Percentiles rank a stretch among this genome's conserved stretches.
These are phyloP conservation scores for Drosophila subpulchrella DNA, from an alignment of 1,140 invertebrate species.

Conservation along the genomic window DNA sequence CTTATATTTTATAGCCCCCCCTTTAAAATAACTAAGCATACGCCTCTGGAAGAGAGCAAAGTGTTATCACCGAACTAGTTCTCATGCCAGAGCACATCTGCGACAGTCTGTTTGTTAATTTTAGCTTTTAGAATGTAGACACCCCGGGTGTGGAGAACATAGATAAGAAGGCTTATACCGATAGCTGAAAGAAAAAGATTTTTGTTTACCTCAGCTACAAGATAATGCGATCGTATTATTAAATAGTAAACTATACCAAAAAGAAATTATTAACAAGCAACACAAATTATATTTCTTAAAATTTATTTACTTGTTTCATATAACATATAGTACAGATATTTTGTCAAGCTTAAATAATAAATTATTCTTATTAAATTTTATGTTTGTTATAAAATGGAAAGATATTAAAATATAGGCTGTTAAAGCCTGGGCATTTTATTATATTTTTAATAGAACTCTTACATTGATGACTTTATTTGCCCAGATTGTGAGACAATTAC, in stretches of 20 bases:
- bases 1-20: not conserved
- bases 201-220: not conserved
- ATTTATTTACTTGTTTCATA: no score
- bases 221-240: not conserved
- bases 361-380: no score
- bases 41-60: not conserved
- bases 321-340: no score
- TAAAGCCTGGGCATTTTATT: no score
- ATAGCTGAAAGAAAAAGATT: not conserved
- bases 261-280: not conserved
- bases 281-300: no score
- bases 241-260: no score
- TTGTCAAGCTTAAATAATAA: no score
- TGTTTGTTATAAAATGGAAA: no score
- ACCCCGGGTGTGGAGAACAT: not conserved
- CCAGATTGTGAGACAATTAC: not conserved
- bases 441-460: no score
- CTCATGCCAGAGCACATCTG: conserved; percentile 6
- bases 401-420: no score
- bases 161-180: not conserved
- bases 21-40: not conserved
- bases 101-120: not conserved
- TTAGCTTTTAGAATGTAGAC: not conserved
- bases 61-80: conserved; percentile 11
- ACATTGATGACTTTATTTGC: conserved; percentile 3